These are phyloP conservation scores for Otolemur crassicaudatus DNA, from an alignment of 2,797 vertebrate genomes.

Conservation along the genomic window DNA sequence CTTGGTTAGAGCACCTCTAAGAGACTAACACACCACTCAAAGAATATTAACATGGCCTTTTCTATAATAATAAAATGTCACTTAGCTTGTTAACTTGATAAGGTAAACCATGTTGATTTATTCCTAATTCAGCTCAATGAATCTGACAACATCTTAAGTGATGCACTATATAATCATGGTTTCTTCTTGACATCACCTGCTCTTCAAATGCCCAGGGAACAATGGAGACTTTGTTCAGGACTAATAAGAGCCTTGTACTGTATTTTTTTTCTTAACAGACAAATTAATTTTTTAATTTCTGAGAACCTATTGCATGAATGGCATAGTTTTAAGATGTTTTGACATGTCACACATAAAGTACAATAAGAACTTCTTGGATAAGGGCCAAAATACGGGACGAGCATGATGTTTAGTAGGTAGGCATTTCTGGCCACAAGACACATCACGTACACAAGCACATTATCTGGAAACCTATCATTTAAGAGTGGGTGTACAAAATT, in stretches of 20 bases:
- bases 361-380: slow-evolving; percentile 16
- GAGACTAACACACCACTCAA: neutral
- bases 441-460: neutral
- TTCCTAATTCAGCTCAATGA: neutral
- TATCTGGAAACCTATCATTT: slow-evolving; percentile 12
- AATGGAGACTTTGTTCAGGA: slow-evolving; percentile 8
- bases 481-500: neutral
- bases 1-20: neutral
- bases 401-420: neutral
- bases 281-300: slow-evolving; percentile 48
- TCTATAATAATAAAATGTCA: neutral
- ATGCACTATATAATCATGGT: neutral
- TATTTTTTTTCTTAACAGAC: slow-evolving; percentile 27
- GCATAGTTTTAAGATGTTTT: slow-evolving; percentile 19
- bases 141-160: neutral
- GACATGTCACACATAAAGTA: neutral
- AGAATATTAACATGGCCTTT: neutral
- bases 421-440: neutral
- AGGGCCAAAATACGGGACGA: neutral
- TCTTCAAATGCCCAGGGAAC: neutral
- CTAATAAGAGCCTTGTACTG: neutral
- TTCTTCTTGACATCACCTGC: neutral
- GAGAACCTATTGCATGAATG: neutral
- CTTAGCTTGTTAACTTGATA: neutral
- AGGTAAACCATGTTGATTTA: neutral